A percentile compares a stretch with the other conserved stretches of the same genome.
Evolutionary conservation across 2,113 vertebrate species (phyloP).

Genomic region (Murina feae): DNA sequence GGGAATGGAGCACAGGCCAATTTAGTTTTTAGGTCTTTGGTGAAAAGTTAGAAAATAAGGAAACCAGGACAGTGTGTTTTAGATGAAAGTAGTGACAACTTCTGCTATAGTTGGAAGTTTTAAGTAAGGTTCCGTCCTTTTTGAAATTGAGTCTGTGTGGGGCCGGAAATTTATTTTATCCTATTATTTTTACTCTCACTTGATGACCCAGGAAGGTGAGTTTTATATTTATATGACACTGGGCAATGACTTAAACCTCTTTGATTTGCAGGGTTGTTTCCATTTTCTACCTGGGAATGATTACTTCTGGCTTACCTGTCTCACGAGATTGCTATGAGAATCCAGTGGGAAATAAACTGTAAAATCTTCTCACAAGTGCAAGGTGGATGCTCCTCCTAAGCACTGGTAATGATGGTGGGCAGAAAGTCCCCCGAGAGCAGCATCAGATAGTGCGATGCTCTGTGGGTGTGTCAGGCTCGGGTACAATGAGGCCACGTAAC

Average conservation of each 20-base stretch:
- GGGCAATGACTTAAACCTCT: not conserved
- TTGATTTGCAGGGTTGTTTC: not conserved
- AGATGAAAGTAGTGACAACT: not conserved
- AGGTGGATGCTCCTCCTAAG: not conserved
- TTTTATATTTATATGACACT: not conserved
- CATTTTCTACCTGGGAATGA: not conserved
- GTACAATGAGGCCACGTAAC: not conserved
- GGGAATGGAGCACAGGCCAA: not conserved
- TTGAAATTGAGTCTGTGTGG: not conserved
- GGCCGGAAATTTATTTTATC: not conserved
- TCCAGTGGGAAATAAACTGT: conserved; percentile 25
- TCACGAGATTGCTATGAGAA: not conserved
- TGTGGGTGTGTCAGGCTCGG: not conserved
- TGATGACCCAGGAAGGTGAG: conserved; percentile 22
- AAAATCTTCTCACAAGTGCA: not conserved
- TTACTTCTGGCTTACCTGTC: not conserved
- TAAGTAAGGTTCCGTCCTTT: not conserved
- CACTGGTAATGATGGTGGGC: not conserved
- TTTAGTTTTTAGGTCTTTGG: not conserved
- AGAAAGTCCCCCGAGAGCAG: not conserved
- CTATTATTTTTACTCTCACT: not conserved
- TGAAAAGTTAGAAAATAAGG: not conserved
- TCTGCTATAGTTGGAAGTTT: not conserved
- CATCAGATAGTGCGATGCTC: not conserved
- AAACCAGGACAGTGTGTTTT: not conserved